Percentiles rank a stretch among this genome's conserved stretches.
Evolutionary conservation across 2,113 vertebrate genomes (phyloP).

Genomic region (Grammomys dolichurus): DNA sequence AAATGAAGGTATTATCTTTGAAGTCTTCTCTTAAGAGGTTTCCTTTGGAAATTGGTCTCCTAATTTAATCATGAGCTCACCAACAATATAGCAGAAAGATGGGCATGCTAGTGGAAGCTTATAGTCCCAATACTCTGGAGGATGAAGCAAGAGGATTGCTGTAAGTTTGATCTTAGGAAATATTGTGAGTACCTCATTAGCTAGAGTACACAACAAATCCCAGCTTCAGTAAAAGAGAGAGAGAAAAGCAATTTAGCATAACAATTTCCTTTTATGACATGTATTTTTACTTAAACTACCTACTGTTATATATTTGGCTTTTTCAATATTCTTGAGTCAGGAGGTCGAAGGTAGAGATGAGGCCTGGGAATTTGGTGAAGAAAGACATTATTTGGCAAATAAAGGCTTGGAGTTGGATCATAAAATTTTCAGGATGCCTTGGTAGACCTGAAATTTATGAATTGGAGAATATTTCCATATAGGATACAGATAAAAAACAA

Average conservation of each 20-base stretch:
- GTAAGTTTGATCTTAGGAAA: neutral
- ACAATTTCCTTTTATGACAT: neutral
- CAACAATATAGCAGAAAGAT: neutral
- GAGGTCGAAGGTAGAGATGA: neutral
- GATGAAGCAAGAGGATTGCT: neutral
- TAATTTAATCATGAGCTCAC: neutral
- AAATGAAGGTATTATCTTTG: neutral
- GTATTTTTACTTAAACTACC: neutral
- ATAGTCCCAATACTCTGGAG: neutral
- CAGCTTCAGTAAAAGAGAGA: neutral
- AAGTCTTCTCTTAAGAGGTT: neutral
- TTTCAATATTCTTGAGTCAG: neutral
- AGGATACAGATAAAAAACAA: neutral
- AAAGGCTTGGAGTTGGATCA: neutral
- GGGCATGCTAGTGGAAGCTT: neutral
- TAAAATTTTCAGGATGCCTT: neutral
- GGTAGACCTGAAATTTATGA: neutral
- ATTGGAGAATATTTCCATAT: neutral
- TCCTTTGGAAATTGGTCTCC: neutral
- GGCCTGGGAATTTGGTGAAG: neutral
- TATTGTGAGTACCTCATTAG: neutral
- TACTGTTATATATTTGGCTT: neutral
- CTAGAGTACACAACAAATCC: neutral
- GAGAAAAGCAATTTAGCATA: neutral
- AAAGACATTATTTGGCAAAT: neutral